Evolutionary conservation across 2,797 vertebrate genomes (phyloP).

Genomic region (Parauchenoglanis punctatus): DNA sequence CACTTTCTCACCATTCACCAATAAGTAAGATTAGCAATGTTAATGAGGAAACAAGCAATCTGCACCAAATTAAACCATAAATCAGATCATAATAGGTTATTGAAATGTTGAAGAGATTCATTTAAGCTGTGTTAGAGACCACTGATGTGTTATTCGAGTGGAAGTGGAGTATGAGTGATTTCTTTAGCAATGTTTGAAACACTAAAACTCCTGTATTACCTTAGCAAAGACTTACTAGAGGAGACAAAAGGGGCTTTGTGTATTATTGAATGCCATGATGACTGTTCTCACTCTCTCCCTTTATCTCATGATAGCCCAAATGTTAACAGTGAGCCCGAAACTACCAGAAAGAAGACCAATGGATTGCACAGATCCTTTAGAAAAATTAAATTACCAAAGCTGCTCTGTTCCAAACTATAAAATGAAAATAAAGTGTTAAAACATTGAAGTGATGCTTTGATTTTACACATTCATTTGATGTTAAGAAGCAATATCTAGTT

Average conservation of each 20-base stretch:
- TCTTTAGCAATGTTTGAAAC: neutral
- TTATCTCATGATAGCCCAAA: neutral
- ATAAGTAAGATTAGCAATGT: neutral
- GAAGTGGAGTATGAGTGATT: neutral
- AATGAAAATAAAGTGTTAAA: neutral
- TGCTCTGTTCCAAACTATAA: neutral
- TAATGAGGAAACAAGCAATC: conserved; percentile 6
- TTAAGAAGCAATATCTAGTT: neutral
- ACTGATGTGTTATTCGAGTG: neutral
- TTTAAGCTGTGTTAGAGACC: neutral
- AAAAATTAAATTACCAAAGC: neutral
- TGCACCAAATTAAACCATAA: conserved; percentile 14
- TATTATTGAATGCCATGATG: conserved; percentile 7
- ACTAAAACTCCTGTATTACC: neutral
- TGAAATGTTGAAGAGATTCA: neutral
- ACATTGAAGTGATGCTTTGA: neutral
- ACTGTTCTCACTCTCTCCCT: neutral
- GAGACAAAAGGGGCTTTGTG: conserved; percentile 17
- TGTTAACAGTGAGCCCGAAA: neutral
- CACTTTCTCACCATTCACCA: neutral
- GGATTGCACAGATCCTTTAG: neutral
- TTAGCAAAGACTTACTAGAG: conserved; percentile 18
- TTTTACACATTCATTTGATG: neutral
- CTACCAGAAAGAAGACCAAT: neutral
- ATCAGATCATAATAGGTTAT: neutral